A percentile compares a stretch with the other conserved stretches of the same genome.
Evolutionary conservation across 2,888 invertebrate genomes (phyloP).

Genomic region (Cyclophora albipunctata): DNA sequence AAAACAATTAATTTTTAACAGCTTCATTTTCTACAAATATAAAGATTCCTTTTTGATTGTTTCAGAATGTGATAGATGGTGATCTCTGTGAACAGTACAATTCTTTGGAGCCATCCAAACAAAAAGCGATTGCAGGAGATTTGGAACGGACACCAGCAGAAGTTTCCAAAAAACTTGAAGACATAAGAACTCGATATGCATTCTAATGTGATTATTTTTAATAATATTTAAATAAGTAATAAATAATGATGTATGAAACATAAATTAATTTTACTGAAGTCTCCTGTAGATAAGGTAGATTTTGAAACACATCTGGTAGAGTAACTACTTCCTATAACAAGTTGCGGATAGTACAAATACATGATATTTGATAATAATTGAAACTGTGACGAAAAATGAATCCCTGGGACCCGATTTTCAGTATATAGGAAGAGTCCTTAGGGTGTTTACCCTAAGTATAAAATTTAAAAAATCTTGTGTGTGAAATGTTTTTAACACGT

Average conservation of each 20-base stretch:
- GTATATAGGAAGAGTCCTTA: too few relatives aligned
- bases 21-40: background rate
- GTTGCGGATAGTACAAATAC: conserved; percentile 5
- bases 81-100: conserved; percentile 99
- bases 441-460: too few relatives aligned
- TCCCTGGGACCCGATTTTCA: too few relatives aligned
- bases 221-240: conserved; percentile 9
- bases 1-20: background rate
- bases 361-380: too few relatives aligned
- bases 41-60: conserved; percentile 26
- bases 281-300: too few relatives aligned
- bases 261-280: too few relatives aligned
- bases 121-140: conserved; percentile 95
- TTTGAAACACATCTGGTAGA: too few relatives aligned
- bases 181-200: conserved; percentile 98
- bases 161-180: conserved; percentile 98
- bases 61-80: conserved; percentile 97
- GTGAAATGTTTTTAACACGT: too few relatives aligned
- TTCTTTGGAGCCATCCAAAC: conserved; percentile 93
- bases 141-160: conserved; percentile 96
- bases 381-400: too few relatives aligned
- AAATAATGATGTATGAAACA: background rate
- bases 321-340: background rate
- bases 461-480: too few relatives aligned
- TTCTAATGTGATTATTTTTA: conserved; percentile 79